Conservation (phyloP, 2,797 vertebrate genomes). For the Channallabes apus region DNA sequence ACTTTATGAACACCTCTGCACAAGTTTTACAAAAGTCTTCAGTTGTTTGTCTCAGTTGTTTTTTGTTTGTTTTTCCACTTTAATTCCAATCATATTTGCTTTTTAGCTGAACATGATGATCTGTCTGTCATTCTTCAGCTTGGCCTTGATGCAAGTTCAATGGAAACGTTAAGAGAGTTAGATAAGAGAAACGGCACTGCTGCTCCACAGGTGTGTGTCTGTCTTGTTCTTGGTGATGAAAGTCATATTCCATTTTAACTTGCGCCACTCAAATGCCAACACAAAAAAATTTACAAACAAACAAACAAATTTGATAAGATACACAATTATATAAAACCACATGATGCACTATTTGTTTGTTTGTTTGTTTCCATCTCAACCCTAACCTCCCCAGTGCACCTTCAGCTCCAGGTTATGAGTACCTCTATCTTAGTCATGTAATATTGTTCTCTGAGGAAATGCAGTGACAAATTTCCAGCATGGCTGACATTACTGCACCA, state of each 20-base stretch:
- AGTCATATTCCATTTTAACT: too few species aligned
- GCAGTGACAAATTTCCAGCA: background rate
- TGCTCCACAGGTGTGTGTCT: background rate
- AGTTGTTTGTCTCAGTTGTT: too few species aligned
- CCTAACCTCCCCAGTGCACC: background rate
- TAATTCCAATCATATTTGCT: background rate
- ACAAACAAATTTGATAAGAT: too few species aligned
- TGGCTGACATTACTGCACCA: background rate
- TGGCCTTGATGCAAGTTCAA: background rate
- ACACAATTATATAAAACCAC: too few species aligned
- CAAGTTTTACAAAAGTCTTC: background rate
- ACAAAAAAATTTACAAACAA: too few species aligned
- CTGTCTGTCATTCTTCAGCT: background rate
- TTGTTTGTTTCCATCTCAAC: background rate
- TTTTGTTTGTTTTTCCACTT: background rate
- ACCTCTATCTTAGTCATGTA: background rate
- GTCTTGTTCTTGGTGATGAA: background rate
- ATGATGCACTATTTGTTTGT: too few species aligned
- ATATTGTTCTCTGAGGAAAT: background rate
- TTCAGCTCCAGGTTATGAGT: background rate
- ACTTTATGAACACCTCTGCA: background rate
- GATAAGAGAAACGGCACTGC: background rate
- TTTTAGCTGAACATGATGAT: background rate
- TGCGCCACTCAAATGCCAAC: too few species aligned
- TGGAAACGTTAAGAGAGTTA: background rate